Percentiles rank a stretch among this genome's conserved stretches.
These are phyloP conservation scores for Trichechus manatus DNA, from an alignment of 2,113 vertebrate species.

Conservation along the genomic window DNA sequence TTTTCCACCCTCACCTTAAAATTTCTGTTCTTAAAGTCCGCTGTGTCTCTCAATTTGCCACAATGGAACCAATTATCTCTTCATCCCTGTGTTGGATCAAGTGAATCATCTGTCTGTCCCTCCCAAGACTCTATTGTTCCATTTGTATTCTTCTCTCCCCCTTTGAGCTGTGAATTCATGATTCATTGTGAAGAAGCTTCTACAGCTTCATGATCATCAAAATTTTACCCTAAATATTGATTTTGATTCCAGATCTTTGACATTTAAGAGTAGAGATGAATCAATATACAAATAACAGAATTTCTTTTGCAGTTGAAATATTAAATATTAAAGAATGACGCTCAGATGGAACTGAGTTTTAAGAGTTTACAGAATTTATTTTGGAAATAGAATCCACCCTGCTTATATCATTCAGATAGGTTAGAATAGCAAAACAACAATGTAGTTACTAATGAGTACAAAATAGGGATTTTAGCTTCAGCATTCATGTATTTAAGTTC, in stretches of 20 bases:
- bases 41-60: neutral
- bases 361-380: conserved; percentile 18
- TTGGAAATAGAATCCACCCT: neutral
- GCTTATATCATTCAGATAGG: neutral
- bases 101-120: neutral
- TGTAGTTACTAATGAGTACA: neutral
- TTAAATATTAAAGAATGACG: conserved; percentile 27
- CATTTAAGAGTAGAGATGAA: neutral
- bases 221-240: neutral
- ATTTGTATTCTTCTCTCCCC: neutral
- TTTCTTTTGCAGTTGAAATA: conserved; percentile 6
- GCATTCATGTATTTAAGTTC: neutral
- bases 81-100: too few relatives aligned
- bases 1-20: neutral
- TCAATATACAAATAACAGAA: neutral
- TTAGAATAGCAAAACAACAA: neutral
- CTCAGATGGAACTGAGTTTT: neutral
- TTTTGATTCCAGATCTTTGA: neutral
- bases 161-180: neutral
- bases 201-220: neutral
- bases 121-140: neutral
- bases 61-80: neutral
- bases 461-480: neutral
- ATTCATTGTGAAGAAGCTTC: neutral
- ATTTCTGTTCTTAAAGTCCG: neutral